A percentile compares a stretch with the other conserved stretches of the same genome.
phyloP scores from a whole-genome alignment of 1,140 invertebrate species.

The Pseudomyrmex sp. region DNA sequence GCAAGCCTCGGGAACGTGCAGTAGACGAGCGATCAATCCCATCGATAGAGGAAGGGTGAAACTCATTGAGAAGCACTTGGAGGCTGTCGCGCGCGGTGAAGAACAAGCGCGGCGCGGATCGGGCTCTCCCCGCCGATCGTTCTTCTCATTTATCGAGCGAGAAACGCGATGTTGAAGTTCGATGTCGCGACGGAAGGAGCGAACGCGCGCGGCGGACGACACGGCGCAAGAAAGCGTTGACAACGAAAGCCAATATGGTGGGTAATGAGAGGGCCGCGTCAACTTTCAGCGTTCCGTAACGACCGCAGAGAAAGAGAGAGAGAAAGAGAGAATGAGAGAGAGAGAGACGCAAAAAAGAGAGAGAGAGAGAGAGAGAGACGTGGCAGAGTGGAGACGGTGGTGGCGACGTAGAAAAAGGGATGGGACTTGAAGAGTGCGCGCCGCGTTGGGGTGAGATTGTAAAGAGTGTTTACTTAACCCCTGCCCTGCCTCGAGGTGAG shows the following conservation, averaged over 20 bases:
- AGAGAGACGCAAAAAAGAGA: not conserved
- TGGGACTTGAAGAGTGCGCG: constrained; percentile 8
- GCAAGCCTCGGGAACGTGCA: not conserved
- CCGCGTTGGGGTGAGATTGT: constrained; percentile 60
- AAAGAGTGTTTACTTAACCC: constrained; percentile 73
- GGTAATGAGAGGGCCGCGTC: constrained; percentile 51
- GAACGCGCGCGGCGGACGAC: constrained; percentile 24
- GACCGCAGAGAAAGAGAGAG: not conserved
- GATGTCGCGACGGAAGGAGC: constrained; percentile 32
- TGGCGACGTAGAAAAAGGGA: constrained; percentile 27
- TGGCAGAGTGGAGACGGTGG: not conserved
- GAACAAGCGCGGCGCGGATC: constrained; percentile 15
- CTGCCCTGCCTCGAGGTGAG: constrained; percentile 50
- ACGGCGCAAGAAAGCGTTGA: constrained; percentile 52
- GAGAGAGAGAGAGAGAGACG: constrained; percentile 6
- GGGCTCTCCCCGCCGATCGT: not conserved
- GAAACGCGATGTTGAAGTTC: constrained; percentile 28
- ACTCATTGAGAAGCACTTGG: constrained; percentile 54
- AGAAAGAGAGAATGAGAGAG: not conserved
- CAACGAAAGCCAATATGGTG: constrained; percentile 63
- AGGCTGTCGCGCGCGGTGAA: constrained; percentile 15
- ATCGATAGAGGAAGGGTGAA: constrained; percentile 33
- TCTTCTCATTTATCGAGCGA: constrained; percentile 53
- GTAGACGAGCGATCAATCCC: constrained; percentile 47
- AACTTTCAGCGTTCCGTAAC: constrained; percentile 51